Base-by-base conservation (phyloP, 2,113 vertebrate species). In the Phrynosoma blainvillii region DNA sequence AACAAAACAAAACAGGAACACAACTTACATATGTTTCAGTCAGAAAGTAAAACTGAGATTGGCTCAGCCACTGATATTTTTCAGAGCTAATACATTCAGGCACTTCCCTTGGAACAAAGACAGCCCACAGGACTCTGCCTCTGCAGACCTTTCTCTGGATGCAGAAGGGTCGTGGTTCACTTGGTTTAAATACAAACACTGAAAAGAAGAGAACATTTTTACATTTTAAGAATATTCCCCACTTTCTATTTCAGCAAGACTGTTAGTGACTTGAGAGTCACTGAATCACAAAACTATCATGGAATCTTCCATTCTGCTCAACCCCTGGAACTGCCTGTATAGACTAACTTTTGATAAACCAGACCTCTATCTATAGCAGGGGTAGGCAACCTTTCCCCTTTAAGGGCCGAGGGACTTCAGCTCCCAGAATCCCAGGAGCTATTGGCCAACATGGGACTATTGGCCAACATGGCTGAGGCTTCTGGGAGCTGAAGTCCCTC, bases 151-250 rank as follows among this genome's bases (percentile, higher is more conserved):
- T 97, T 92, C 97, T 98, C 12, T 98, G 98, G 95, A 98, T 97
- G 91, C 97, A 99, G 89, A 98, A 20, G 0, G 98, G 98, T 74
- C 95, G 95, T 6, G 98, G 98, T 93, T 99, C 97, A 21, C 93
- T 97, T 90, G 99, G 98, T 90, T 97, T 98, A 92, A 99, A 99
- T 84, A 99, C 97, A 94, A 98, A 99, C 95, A 99, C 99, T 99
- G 95, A 56, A 94, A 91, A 96, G 94, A 68, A 65, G 95, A 90
- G 76, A 85, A 87, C 0, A 13, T 30, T 1, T 73, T 68, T 86
- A 8, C 68, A 25, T 77, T 91, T 42, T 84, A 52, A 52, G 56
- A n/a, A 65, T 36, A 62, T 3, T 47, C 47, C 27, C 18, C 36
- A 5, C 1, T 8, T 8, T 5, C 1, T 21, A 13, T 12, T 42